Evolutionary conservation across 2,113 vertebrate genomes (phyloP).

Genomic region (Nycticebus coucang): DNA sequence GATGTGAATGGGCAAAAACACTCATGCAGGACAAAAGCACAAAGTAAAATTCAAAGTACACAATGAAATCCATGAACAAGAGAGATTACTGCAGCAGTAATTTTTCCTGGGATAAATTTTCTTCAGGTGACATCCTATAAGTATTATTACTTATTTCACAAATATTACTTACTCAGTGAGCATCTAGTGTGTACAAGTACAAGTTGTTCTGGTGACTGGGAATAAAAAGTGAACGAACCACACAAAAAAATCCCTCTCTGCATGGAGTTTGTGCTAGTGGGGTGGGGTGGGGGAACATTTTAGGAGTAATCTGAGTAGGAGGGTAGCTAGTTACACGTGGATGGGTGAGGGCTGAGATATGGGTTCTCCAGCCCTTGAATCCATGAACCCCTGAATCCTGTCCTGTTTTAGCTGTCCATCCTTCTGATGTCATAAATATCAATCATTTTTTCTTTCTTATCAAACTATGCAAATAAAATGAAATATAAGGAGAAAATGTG

Average conservation of each 20-base stretch:
- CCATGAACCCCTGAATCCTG: not conserved
- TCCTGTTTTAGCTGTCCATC: not conserved
- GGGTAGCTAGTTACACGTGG: not conserved
- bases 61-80: not conserved
- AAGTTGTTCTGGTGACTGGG: not conserved
- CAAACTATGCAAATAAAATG: not conserved
- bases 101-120: conserved; percentile 19
- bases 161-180: not conserved
- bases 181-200: not conserved
- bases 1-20: not conserved
- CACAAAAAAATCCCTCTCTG: not conserved
- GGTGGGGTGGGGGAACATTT: not conserved
- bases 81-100: not conserved
- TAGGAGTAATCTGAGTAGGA: not conserved
- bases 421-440: not conserved
- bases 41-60: not conserved
- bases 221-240: not conserved
- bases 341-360: not conserved
- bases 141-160: not conserved
- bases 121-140: not conserved
- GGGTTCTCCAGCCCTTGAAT: not conserved
- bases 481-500: not conserved
- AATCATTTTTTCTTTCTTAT: not conserved
- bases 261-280: not conserved
- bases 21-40: not conserved